A percentile compares a stretch with the other conserved stretches of the same genome.
Evolutionary conservation across 1,140 invertebrate genomes (phyloP).

Genomic region (Drosophila persimilis): DNA sequence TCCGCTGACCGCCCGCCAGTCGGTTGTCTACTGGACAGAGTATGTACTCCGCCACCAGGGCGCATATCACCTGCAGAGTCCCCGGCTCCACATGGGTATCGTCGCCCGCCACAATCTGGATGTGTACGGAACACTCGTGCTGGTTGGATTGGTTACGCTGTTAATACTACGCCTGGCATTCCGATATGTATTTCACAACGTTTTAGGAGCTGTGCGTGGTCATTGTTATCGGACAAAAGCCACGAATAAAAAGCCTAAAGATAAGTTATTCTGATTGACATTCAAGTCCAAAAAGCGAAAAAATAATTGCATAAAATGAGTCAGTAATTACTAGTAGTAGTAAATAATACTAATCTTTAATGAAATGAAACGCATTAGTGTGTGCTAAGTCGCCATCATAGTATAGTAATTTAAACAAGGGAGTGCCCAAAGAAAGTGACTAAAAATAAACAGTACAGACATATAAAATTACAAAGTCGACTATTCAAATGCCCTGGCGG

Average conservation of each 20-base stretch:
- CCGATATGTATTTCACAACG: constrained; percentile 23
- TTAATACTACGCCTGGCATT: background rate
- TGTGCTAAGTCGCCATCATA: too few relatives aligned
- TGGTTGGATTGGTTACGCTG: background rate
- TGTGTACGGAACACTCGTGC: constrained; percentile 28
- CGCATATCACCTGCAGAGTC: constrained; percentile 82
- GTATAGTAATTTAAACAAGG: too few relatives aligned
- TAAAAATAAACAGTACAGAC: too few relatives aligned
- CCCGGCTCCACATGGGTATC: constrained; percentile 62
- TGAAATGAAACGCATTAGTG: too few relatives aligned
- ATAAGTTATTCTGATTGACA: constrained; percentile 18
- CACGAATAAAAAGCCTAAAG: constrained; percentile 11
- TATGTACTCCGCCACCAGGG: constrained; percentile 83
- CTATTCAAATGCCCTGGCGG: too few relatives aligned
- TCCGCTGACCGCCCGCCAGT: constrained; percentile 58
- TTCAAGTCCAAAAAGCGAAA: constrained; percentile 15
- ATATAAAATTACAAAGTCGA: too few relatives aligned
- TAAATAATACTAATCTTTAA: too few relatives aligned
- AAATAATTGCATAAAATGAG: background rate
- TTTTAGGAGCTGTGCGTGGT: background rate
- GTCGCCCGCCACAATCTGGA: constrained; percentile 55
- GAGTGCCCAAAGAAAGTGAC: too few relatives aligned
- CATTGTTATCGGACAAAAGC: background rate
- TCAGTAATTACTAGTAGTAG: background rate
- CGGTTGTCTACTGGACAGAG: constrained; percentile 71